Conservation (phyloP, 2,888 invertebrate genomes). For the Parthenolecanium corni region DNA sequence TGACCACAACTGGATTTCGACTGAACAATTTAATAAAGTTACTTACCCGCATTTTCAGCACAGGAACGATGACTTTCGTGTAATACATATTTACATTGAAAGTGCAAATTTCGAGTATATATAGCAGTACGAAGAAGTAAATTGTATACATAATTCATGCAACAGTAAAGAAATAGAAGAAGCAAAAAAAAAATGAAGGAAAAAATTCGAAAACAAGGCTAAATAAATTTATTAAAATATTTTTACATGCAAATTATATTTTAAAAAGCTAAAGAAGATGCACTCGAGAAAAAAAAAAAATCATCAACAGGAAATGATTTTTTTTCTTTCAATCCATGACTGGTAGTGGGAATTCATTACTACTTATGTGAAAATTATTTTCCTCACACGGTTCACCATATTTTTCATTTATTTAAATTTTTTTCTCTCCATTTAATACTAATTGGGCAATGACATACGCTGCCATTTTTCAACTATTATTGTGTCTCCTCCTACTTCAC, state of each 20-base stretch:
- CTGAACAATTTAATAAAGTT: neutral
- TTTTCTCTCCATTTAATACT: too few relatives aligned
- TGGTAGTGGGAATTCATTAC: neutral
- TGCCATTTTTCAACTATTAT: too few relatives aligned
- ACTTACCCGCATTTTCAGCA: neutral
- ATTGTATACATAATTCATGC: neutral
- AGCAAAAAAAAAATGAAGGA: neutral
- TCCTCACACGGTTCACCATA: neutral
- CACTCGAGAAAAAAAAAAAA: too few relatives aligned
- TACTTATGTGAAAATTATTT: constrained; percentile 1
- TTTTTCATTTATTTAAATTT: neutral
- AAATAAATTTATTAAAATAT: too few relatives aligned
- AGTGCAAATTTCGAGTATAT: neutral
- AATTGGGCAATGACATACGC: too few relatives aligned
- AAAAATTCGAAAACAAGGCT: too few relatives aligned
- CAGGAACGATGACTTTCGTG: neutral
- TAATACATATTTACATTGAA: neutral
- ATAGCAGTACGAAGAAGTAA: neutral
- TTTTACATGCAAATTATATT: too few relatives aligned
- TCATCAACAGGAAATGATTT: neutral
- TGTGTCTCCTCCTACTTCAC: too few relatives aligned
- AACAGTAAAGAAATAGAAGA: too few relatives aligned
- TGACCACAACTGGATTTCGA: neutral
- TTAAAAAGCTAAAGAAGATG: too few relatives aligned
- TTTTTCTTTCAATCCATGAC: neutral